Evolutionary conservation across 2,888 invertebrate genomes (phyloP), one percentile per base, ranked within the genome.

Genomic region (Abscondita cerata): DNA sequence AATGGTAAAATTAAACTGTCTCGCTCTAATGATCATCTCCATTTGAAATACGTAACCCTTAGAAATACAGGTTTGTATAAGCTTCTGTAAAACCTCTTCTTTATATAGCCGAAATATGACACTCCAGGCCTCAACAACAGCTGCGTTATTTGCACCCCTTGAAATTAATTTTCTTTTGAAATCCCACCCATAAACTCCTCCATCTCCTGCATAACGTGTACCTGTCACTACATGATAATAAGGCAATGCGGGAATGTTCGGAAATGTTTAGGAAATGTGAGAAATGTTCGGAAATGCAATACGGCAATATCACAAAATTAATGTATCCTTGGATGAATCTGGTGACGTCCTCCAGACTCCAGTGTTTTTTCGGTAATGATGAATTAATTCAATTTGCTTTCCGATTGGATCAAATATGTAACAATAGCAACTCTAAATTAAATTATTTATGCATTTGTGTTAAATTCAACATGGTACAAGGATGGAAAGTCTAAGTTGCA

Each of bases 1-100:
- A 72, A 99, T 91, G 0, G 87, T 88, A 78, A 87, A 97, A 20
- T 90, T 88, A 54, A 91, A 83, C 77, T 96, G 93, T 52, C 95
- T 86, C 0, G 98, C 98, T 70, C 96, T 85, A 13, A 99, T 90
- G 57, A 99, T 91, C 95, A 99, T 98, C 83, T 99, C 99, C 98
- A 99, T 99, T 85, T 99, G 99, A 80, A 99, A 99, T 1, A 98
- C 98, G 78, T 99, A 99, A 52, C 99, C 99, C 80, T 98, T 99
- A 0, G 98, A 98, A 0, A 96, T 90, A 78, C 97, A 97, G 59
- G 91, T 89, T 48, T 89, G 83, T 34, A 98, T 93, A 58, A 99
- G 83, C 70, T 91, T 90, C 75, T 95, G 88, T 50, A 99, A 81
- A 1, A 95, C 91, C 47, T 91, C 86, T 77, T 94, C 96, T 73